Conservation (phyloP, 1,140 invertebrate genomes). For the Helicoverpa zea region DNA sequence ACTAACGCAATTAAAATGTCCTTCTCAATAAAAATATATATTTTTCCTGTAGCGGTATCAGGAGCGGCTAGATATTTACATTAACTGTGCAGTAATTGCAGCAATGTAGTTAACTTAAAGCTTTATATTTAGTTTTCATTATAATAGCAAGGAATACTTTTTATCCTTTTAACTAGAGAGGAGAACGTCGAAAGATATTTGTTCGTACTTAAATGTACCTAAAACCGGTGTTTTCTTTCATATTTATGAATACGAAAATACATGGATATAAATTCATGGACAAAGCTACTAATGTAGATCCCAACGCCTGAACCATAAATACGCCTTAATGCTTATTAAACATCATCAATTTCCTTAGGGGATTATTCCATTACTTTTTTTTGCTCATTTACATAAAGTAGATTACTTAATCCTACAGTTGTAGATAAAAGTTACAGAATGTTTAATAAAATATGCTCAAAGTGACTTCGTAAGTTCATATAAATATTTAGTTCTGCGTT, state of each 20-base stretch:
- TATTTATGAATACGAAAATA: constrained; percentile 21
- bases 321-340: constrained; percentile 34
- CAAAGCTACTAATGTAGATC: constrained; percentile 23
- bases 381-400: constrained; percentile 33
- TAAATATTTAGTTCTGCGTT: too few species aligned
- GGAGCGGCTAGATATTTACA: too few species aligned
- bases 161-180: too few species aligned
- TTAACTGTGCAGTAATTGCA: neutral
- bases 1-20: neutral
- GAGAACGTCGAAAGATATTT: too few species aligned
- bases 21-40: neutral
- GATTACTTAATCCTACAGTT: constrained; percentile 32
- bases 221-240: neutral
- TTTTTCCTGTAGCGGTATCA: neutral
- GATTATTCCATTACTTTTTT: constrained; percentile 26
- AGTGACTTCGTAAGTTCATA: constrained; percentile 1
- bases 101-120: too few species aligned
- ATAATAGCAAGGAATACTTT: too few species aligned
- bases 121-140: too few species aligned
- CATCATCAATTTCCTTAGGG: constrained; percentile 45
- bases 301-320: constrained; percentile 33
- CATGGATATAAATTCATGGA: constrained; percentile 23
- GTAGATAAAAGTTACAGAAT: constrained; percentile 17
- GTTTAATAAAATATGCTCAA: constrained; percentile 14
- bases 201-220: too few species aligned